Conservation (phyloP, 2,113 vertebrate species). For the Pterocles gutturalis region DNA sequence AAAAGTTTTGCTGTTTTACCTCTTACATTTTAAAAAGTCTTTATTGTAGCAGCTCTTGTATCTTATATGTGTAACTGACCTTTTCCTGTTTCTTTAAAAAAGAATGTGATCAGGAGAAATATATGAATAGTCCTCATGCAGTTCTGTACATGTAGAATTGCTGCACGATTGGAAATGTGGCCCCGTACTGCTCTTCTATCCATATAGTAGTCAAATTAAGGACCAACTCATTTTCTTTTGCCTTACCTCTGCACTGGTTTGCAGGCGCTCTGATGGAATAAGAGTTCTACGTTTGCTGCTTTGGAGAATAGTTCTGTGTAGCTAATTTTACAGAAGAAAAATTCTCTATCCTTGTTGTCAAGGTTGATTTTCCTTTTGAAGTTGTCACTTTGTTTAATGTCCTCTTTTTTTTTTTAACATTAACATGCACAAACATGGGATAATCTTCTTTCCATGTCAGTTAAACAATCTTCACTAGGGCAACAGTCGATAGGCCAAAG, state of each 20-base stretch:
- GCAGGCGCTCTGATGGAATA: background rate
- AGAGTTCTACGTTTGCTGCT: background rate
- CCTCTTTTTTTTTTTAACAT: slow-evolving; percentile 17
- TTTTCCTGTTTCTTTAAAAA: background rate
- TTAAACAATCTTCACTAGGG: background rate
- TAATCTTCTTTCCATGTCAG: background rate
- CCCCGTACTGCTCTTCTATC: background rate
- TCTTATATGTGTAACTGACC: background rate
- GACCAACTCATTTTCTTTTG: background rate
- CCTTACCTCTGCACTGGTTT: background rate
- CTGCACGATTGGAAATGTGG: background rate
- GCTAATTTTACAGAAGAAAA: slow-evolving; percentile 32
- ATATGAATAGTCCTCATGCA: background rate
- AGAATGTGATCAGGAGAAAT: background rate
- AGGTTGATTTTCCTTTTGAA: slow-evolving; percentile 50
- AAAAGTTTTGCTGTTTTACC: background rate
- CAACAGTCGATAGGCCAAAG: background rate
- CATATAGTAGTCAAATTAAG: background rate
- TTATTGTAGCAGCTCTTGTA: background rate
- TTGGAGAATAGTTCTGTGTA: slow-evolving; percentile 8
- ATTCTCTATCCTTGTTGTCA: slow-evolving; percentile 1
- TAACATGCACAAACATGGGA: background rate
- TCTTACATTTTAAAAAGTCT: background rate
- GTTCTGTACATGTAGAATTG: background rate
- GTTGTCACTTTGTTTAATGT: background rate